Evolutionary conservation across 2,113 vertebrate species (phyloP).

Genomic region (Apodemus speciosus): DNA sequence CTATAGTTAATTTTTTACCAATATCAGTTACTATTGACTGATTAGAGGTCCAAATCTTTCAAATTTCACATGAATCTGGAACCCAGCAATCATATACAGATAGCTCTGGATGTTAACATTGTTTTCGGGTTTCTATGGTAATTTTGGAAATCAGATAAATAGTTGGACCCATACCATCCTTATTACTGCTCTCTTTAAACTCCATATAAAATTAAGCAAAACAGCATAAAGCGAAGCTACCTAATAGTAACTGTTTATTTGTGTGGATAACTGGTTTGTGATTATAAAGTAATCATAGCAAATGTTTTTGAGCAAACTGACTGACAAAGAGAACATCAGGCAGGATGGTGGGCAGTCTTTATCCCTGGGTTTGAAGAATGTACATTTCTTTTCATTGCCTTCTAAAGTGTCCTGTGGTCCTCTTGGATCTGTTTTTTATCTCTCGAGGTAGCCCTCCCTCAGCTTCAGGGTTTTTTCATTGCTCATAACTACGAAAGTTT

Average conservation of each 20-base stretch:
- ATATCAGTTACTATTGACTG: conserved; percentile 24
- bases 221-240: conserved; percentile 12
- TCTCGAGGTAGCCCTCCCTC: not conserved
- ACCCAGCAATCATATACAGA: not conserved
- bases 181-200: not conserved
- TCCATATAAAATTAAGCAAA: conserved; percentile 19
- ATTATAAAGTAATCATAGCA: conserved; percentile 6
- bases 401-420: not conserved
- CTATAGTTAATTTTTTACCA: conserved; percentile 35
- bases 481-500: not conserved
- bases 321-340: not conserved
- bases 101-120: not conserved
- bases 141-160: not conserved
- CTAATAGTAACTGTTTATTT: conserved; percentile 17
- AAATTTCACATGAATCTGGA: conserved; percentile 32
- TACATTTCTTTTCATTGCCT: conserved; percentile 9
- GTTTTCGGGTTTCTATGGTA: not conserved
- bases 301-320: not conserved
- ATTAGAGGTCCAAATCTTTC: not conserved
- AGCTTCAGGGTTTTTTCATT: not conserved
- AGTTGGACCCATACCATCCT: not conserved
- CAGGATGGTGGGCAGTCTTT: not conserved
- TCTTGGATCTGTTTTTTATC: not conserved
- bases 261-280: not conserved
- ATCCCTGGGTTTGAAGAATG: not conserved